phyloP scores from a whole-genome alignment of 2,888 invertebrate genomes.

The Dusona sp. region DNA sequence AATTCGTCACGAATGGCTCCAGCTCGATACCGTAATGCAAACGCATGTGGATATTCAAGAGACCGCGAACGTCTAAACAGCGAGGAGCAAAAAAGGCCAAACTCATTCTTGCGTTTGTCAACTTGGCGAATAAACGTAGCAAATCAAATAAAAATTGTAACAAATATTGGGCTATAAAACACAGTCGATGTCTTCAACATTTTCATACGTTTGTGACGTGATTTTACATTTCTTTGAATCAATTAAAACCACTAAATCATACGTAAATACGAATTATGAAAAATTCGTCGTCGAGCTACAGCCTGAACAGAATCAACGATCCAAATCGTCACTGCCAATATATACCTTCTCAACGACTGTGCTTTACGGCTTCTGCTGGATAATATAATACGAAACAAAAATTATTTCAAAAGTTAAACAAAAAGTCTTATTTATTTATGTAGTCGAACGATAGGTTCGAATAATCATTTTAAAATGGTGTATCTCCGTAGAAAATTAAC shows the following conservation, averaged over 20 bases:
- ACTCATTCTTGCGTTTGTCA: constrained; percentile 9
- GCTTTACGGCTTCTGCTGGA: constrained; percentile 20
- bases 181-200: constrained; percentile 30
- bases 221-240: neutral
- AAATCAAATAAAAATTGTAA: neutral
- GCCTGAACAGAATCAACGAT: constrained; percentile 41
- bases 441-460: neutral
- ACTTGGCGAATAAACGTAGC: constrained; percentile 22
- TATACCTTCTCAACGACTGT: constrained; percentile 16
- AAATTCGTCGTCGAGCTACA: constrained; percentile 30
- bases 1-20: constrained; percentile 75
- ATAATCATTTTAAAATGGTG: constrained; percentile 75
- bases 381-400: constrained; percentile 20
- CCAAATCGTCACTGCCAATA: constrained; percentile 48
- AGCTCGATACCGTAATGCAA: constrained; percentile 64
- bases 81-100: constrained; percentile 12
- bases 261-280: constrained; percentile 53
- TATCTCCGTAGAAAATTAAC: constrained; percentile 85
- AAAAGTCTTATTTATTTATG: neutral
- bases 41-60: constrained; percentile 25
- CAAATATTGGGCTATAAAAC: neutral
- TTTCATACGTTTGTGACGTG: constrained; percentile 1
- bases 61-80: constrained; percentile 63
- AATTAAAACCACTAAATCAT: neutral
- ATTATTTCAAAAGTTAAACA: neutral